Base-by-base conservation (phyloP, 2,797 vertebrate species). In the Cuculus canorus region DNA sequence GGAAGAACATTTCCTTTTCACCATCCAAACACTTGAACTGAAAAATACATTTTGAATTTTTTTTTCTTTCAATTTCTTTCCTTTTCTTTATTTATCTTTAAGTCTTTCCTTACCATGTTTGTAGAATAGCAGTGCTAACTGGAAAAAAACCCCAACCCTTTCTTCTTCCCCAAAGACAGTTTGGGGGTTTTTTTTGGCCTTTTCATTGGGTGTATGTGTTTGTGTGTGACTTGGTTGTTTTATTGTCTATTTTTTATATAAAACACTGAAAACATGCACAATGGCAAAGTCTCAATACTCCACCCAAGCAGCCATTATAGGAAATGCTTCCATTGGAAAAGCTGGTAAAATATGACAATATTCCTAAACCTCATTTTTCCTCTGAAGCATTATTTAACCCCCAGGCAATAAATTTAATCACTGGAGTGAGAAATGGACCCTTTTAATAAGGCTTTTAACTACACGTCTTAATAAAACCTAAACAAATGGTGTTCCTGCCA, bases 391-490 rank as follows among this genome's bases (percentile, higher is more conserved):
- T 95, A 72, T 45, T 92, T 94, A 93, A 90, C 79, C 84, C 43
- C 68, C 16, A 64, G 61, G 72, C 82, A 68, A 61, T 94, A 91
- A 92, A 93, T 89, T 83, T 79, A 83, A 68, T 83, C 78, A 87
- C 28, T 66, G 57, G 89, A 73, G 78, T 94, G 91, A 95, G 82
- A 94, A 96, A 95, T 81, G 35, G 75, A 73, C 48, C 68, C 53
- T 93, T 96, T 96, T 95, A 92, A 69, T 87, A 95, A 80, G 37
- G 60, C 65, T 93, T 95, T 92, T 95, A 95, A 92, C 86, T 92
- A 71, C 84, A 83, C 35, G 59, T 87, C 82, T 87, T 93, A 95
- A 93, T 89, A 84, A 94, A 96, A 95, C 76, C 54, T 78, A 91
- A 91, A 95, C 66, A 86, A 92, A 93, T 91, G 56, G 8, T 32